Evolutionary conservation across 1,140 invertebrate genomes (phyloP), one percentile per base, ranked within the genome.

Genomic region (Heliconius hewitsoni): DNA sequence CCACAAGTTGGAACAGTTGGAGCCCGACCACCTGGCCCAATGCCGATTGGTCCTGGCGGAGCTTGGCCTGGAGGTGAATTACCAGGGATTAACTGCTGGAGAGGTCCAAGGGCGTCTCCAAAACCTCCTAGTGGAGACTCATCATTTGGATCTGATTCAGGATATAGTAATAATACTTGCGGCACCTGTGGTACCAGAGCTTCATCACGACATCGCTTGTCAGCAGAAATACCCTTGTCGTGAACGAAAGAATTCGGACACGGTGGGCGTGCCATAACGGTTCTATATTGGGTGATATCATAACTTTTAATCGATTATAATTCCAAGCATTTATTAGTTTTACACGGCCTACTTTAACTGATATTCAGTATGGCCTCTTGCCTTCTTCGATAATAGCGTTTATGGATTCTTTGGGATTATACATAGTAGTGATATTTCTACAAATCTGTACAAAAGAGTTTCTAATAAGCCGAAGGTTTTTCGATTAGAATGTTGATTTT

Each of bases 141-240:
- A 27, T 95, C 94, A 0, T 94, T 95, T 46, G 95, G 94, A 1
- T 95, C 95, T 0, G 95, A 96, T 84, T 96, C 95, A 6, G 95
- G 95, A 11, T 96, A 95, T 85, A 96, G 95, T 89, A 95, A 96
- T 87, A 95, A 95, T 80, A 96, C 95, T 6, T 95, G 95, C 55
- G 95, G 95, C 2, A 96, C 95, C 0, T 95, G 95, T 75, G 95
- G 95, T 18, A 95, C 94, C 0, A 85, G 94, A 72, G 94, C 94
- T 8, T 95, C 94, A 34, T 95, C 94, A 0, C 88, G 93, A 77
- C 93, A 94, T 85, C 88, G 93, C 16, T 77, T 94, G 55, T 87
- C 84, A 79, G 86, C 87, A 50, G 86, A 89, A 86, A 89, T 88
- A 76, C 85, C 86, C 27, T 84, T 88, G 82, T 88, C 87, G 84